These are phyloP conservation scores for Orius insidiosus DNA, from an alignment of 1,140 invertebrate species.

Conservation along the genomic window DNA sequence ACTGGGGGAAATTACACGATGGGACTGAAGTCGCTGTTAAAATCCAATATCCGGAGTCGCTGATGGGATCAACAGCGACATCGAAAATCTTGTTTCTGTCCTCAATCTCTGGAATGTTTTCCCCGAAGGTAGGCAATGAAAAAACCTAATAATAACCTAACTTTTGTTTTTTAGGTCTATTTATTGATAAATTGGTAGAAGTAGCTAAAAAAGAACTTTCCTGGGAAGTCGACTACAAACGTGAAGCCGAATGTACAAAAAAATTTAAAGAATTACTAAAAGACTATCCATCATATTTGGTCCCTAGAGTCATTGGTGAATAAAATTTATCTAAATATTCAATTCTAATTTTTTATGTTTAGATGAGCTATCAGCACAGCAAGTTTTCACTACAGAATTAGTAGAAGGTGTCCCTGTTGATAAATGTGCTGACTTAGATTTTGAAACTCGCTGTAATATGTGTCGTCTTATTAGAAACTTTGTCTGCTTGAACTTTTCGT, in stretches of 20 bases:
- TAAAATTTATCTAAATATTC: constrained; percentile 8
- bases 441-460: constrained; percentile 63
- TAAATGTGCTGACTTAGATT: constrained; percentile 57
- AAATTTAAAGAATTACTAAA: constrained; percentile 62
- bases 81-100: constrained; percentile 86
- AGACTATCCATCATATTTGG: constrained; percentile 64
- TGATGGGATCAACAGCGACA: constrained; percentile 92
- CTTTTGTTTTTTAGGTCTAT: constrained; percentile 54
- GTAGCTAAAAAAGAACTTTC: constrained; percentile 86
- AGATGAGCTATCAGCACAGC: constrained; percentile 53
- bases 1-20: constrained; percentile 56
- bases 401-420: constrained; percentile 86
- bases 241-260: constrained; percentile 79
- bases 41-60: constrained; percentile 99
- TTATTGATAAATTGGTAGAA: constrained; percentile 82
- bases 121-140: constrained; percentile 52
- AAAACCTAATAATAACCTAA: not conserved
- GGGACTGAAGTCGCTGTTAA: constrained; percentile 84
- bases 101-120: constrained; percentile 81
- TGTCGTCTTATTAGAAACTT: constrained; percentile 59
- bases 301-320: constrained; percentile 63
- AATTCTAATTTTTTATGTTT: constrained; percentile 18
- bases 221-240: constrained; percentile 92
- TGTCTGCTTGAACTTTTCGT: constrained; percentile 82
- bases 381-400: constrained; percentile 82